Percentiles rank a stretch among this genome's conserved stretches.
phyloP scores from a whole-genome alignment of 2,797 vertebrate genomes.

The Cossypha polioptera region DNA sequence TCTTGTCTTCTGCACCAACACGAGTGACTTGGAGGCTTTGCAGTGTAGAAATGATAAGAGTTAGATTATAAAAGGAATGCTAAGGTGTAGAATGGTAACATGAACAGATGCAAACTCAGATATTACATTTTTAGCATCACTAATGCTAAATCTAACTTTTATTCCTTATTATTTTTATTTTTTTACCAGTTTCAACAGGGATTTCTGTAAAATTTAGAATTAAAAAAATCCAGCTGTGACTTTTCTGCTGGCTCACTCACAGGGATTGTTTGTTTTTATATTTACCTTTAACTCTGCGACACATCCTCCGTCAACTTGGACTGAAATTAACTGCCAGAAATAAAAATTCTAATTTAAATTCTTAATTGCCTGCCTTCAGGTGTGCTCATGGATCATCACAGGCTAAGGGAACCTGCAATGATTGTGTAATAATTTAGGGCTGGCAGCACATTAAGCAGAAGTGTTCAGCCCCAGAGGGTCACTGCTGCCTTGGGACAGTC shows the following conservation, averaged over 20 bases:
- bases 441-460: background rate
- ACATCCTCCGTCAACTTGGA: background rate
- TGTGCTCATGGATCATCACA: background rate
- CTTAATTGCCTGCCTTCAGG: conserved; percentile 57
- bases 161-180: background rate
- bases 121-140: background rate
- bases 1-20: background rate
- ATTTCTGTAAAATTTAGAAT: background rate
- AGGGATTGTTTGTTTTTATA: background rate
- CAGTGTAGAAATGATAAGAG: background rate
- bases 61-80: background rate
- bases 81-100: background rate
- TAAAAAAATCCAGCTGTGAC: background rate
- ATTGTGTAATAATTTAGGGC: background rate
- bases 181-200: background rate
- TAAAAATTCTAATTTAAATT: conserved; percentile 43
- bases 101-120: background rate
- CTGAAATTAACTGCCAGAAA: conserved; percentile 21
- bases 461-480: background rate
- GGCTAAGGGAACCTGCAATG: background rate
- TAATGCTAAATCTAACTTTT: background rate
- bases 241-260: background rate
- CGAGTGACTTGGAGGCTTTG: background rate
- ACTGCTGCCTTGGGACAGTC: background rate
- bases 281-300: background rate